Conservation (phyloP, 2,113 vertebrate genomes). For the Suncus etruscus region DNA sequence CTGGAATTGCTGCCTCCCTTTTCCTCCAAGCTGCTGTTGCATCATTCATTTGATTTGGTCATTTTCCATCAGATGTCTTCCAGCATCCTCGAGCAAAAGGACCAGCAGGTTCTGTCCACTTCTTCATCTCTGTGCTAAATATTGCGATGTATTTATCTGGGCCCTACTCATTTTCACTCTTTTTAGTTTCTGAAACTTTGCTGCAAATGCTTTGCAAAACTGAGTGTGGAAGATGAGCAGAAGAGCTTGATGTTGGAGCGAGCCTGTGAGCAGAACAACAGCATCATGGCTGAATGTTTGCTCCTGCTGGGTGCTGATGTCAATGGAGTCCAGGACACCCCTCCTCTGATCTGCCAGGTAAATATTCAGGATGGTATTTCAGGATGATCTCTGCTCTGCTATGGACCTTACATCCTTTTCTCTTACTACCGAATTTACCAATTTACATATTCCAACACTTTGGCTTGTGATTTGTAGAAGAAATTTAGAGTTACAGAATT, state of each 20-base stretch:
- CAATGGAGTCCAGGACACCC: constrained; percentile 91
- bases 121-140: not conserved
- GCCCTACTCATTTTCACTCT: constrained; percentile 60
- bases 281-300: constrained; percentile 93
- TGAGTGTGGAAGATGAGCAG: constrained; percentile 90
- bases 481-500: not conserved
- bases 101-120: constrained; percentile 85
- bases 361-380: too few relatives aligned
- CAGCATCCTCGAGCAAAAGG: constrained; percentile 85
- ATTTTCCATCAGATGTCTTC: constrained; percentile 93
- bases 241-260: constrained; percentile 93
- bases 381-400: too few relatives aligned
- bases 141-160: not conserved
- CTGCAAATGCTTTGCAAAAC: constrained; percentile 93
- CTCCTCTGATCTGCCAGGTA: constrained; percentile 94
- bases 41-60: constrained; percentile 92
- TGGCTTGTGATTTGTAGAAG: not conserved
- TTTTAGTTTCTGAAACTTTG: constrained; percentile 91
- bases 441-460: too few relatives aligned
- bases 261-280: constrained; percentile 91
- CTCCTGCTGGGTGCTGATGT: constrained; percentile 94
- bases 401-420: not conserved
- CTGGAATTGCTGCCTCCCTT: constrained; percentile 91
- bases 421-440: not conserved
- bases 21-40: constrained; percentile 90